A percentile compares a stretch with the other conserved stretches of the same genome.
phyloP scores from a whole-genome alignment of 30 jellyfish, hydroid and myxozoan species.

The Hydractinia echinata region DNA sequence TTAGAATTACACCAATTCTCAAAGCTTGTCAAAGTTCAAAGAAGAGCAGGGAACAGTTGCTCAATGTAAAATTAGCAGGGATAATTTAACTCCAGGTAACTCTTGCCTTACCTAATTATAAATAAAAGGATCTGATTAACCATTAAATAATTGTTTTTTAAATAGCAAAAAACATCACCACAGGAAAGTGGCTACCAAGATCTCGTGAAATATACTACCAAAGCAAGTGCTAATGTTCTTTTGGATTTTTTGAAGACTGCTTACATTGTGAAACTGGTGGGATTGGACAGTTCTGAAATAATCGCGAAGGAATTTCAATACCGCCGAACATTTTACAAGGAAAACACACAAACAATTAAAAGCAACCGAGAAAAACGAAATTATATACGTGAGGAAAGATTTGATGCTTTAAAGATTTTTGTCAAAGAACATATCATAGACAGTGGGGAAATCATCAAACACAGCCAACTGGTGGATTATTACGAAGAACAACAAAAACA shows the following conservation, averaged over 20 bases:
- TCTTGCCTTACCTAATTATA: background rate
- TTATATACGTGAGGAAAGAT: conserved; percentile 7
- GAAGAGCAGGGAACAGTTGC: background rate
- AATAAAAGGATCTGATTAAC: background rate
- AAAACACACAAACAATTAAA: conserved; percentile 22
- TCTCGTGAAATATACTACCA: conserved; percentile 31
- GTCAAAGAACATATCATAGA: conserved; percentile 22
- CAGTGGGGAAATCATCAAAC: conserved; percentile 22
- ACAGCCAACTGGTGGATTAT: background rate
- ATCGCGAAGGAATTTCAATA: conserved; percentile 21
- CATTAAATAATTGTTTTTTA: background rate
- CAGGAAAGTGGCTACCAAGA: conserved; percentile 30
- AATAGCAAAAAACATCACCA: conserved; percentile 12
- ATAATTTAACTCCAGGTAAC: background rate
- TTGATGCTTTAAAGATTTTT: background rate
- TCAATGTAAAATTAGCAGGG: background rate
- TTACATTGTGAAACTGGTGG: background rate
- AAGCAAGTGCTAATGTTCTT: conserved; percentile 19
- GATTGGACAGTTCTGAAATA: background rate
- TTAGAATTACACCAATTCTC: conserved; percentile 2
- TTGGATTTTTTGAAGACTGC: conserved; percentile 13
- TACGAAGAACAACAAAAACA: background rate
- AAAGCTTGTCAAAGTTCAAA: background rate
- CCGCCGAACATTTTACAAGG: too few relatives aligned
- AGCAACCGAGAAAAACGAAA: background rate